These are phyloP conservation scores for Timandra comae DNA, from an alignment of 2,888 invertebrate genomes.

Conservation along the genomic window DNA sequence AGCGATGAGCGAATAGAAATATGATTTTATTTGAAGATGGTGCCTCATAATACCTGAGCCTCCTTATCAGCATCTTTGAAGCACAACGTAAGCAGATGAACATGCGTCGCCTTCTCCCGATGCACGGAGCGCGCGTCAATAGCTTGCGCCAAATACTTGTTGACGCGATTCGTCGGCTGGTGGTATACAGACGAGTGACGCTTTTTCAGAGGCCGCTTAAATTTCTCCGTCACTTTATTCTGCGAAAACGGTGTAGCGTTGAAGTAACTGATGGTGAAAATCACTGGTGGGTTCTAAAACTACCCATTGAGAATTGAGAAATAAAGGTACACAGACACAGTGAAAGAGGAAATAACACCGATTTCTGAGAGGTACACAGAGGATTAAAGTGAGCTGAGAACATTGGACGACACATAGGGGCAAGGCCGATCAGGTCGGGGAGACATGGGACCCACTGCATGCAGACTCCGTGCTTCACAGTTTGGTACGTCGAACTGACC, in stretches of 20 bases:
- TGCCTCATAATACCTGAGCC: conserved; percentile 75
- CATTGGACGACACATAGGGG: conserved; percentile 25
- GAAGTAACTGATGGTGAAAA: conserved; percentile 22
- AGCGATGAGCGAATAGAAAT: too few relatives aligned
- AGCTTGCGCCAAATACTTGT: conserved; percentile 93
- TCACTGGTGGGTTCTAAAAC: conserved; percentile 12
- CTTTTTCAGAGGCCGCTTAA: conserved; percentile 91
- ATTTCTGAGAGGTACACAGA: conserved; percentile 16
- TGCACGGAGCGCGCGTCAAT: conserved; percentile 94
- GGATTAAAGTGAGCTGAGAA: conserved; percentile 28
- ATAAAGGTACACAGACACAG: conserved; percentile 5
- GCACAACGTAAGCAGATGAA: conserved; percentile 88
- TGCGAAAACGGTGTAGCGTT: conserved; percentile 60
- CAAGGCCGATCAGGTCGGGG: conserved; percentile 34
- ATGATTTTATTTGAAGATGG: neutral
- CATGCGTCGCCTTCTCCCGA: conserved; percentile 91
- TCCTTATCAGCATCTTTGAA: conserved; percentile 92
- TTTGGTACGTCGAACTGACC: conserved; percentile 61
- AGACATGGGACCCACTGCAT: conserved; percentile 53
- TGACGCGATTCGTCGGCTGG: conserved; percentile 93
- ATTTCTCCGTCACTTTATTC: conserved; percentile 91
- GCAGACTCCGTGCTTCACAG: conserved; percentile 65
- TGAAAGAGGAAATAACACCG: conserved; percentile 20
- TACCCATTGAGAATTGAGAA: conserved; percentile 27
- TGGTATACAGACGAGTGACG: conserved; percentile 91